Conservation (phyloP, 2,113 vertebrate genomes). For the Pardalotus punctatus region DNA sequence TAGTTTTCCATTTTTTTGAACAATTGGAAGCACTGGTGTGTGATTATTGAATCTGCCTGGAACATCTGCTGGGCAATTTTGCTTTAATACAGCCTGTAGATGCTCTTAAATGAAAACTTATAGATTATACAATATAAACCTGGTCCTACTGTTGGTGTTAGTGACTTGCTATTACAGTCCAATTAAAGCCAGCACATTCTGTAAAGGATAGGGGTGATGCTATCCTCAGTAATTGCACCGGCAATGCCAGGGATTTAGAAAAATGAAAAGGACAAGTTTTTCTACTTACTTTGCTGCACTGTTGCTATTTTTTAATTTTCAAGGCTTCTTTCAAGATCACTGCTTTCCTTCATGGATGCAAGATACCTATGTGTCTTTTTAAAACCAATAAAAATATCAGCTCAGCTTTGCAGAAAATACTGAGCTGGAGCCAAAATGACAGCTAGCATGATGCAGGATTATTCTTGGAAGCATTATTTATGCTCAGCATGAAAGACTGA, state of each 20-base stretch:
- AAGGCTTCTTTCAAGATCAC: neutral
- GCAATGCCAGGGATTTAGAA: neutral
- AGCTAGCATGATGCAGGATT: neutral
- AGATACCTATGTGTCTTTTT: neutral
- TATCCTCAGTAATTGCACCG: neutral
- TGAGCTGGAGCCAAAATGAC: neutral
- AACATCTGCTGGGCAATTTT: constrained; percentile 6
- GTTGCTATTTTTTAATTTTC: neutral
- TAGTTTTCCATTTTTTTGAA: neutral
- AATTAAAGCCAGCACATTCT: neutral
- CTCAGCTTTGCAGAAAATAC: neutral
- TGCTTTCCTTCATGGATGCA: neutral
- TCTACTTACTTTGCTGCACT: neutral
- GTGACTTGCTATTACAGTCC: neutral
- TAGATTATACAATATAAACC: neutral
- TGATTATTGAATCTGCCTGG: constrained; percentile 7
- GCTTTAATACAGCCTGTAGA: neutral
- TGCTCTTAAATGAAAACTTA: neutral
- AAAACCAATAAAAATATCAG: neutral
- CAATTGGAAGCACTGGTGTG: neutral
- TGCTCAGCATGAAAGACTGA: neutral
- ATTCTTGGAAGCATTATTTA: constrained; percentile 25
- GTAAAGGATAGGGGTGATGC: neutral
- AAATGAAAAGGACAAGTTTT: neutral
- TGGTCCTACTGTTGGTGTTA: neutral